These are phyloP conservation scores for Sarcophaga carnaria DNA, from an alignment of 2,888 invertebrate species.

Conservation along the genomic window DNA sequence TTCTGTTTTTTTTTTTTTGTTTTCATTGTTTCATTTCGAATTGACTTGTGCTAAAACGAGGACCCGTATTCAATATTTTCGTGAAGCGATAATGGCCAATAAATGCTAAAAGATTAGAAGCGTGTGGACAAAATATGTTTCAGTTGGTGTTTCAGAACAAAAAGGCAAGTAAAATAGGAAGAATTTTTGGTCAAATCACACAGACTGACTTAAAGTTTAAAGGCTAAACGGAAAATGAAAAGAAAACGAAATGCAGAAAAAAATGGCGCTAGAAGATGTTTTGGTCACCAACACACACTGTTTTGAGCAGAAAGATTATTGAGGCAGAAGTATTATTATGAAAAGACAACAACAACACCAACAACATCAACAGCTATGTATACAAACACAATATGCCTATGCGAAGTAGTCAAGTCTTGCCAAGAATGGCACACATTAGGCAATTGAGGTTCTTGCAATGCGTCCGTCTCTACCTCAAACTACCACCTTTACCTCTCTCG, in stretches of 20 bases:
- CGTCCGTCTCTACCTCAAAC: background rate
- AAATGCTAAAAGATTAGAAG: slow-evolving; percentile 68
- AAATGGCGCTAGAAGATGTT: slow-evolving; percentile 77
- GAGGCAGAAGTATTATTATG: slow-evolving; percentile 45
- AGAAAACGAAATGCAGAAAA: slow-evolving; percentile 71
- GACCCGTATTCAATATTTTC: slow-evolving; percentile 63
- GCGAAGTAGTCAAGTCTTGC: slow-evolving; percentile 48
- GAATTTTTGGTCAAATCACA: slow-evolving; percentile 31
- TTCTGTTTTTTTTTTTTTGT: background rate
- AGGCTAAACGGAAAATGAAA: slow-evolving; percentile 15
- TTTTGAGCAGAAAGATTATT: background rate
- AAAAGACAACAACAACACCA: slow-evolving; percentile 71
- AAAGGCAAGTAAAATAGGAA: slow-evolving; percentile 5
- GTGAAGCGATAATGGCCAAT: slow-evolving; percentile 67
- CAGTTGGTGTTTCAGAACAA: background rate
- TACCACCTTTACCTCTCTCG: slow-evolving; percentile 7
- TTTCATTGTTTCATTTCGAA: slow-evolving; percentile 14
- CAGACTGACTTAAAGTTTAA: slow-evolving; percentile 51
- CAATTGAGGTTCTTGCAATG: slow-evolving; percentile 50
- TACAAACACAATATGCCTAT: slow-evolving; percentile 36
- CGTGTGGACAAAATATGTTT: slow-evolving; percentile 68
- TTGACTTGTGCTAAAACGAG: slow-evolving; percentile 64
- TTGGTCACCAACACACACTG: slow-evolving; percentile 44
- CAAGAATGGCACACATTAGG: slow-evolving; percentile 68
- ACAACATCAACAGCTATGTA: no score